phyloP scores from a whole-genome alignment of 1,140 invertebrate genomes.

The Apis cerana region DNA sequence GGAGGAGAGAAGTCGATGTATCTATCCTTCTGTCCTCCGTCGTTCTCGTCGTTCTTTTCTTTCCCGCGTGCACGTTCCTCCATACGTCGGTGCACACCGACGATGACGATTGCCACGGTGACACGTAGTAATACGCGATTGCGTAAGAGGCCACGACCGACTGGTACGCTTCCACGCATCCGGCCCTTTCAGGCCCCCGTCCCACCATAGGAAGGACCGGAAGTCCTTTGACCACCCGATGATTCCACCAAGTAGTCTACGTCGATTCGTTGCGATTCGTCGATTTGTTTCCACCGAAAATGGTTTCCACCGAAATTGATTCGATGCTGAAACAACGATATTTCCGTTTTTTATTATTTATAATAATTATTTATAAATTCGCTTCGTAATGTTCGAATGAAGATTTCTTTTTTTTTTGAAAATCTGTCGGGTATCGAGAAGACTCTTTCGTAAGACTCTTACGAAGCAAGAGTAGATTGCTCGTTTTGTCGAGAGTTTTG shows the following conservation, averaged over 20 bases:
- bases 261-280: background rate
- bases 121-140: constrained; percentile 54
- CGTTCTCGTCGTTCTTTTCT: constrained; percentile 34
- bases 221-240: constrained; percentile 56
- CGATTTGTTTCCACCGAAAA: too few relatives aligned
- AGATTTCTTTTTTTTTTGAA: background rate
- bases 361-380: too few relatives aligned
- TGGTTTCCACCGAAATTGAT: background rate
- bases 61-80: constrained; percentile 26
- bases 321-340: too few relatives aligned
- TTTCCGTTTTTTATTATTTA: too few relatives aligned
- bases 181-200: constrained; percentile 59
- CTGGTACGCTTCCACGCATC: constrained; percentile 42
- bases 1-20: constrained; percentile 29
- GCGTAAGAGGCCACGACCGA: constrained; percentile 55
- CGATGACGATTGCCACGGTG: constrained; percentile 40
- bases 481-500: background rate
- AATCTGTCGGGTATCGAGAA: background rate
- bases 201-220: constrained; percentile 56
- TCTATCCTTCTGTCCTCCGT: constrained; percentile 56
- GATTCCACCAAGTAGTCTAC: constrained; percentile 19
- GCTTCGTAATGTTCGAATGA: too few relatives aligned
- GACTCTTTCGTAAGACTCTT: background rate
- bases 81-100: constrained; percentile 34
- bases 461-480: background rate